phyloP scores from a whole-genome alignment of 2,888 invertebrate genomes.

The Plagiodera versicolora region DNA sequence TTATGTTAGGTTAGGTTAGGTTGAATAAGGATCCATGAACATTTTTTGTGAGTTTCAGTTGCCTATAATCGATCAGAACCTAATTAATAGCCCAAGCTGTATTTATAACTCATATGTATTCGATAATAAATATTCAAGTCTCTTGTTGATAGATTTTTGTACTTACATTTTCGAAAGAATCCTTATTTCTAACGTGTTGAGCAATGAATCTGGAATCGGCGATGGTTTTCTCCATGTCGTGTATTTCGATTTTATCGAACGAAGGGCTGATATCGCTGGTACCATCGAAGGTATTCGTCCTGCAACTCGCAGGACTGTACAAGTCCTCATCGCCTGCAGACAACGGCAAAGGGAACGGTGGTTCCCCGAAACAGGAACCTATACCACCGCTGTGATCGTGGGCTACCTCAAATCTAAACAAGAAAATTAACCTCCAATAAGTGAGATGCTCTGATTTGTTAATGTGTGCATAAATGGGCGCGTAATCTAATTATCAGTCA shows the following conservation, averaged over 20 bases:
- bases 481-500: too few relatives aligned
- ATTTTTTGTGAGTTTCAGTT: too few relatives aligned
- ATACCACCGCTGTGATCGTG: conserved; percentile 60
- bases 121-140: background rate
- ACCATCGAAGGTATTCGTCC: conserved; percentile 58
- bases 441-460: too few relatives aligned
- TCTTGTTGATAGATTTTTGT: too few relatives aligned
- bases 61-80: too few relatives aligned
- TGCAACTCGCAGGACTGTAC: conserved; percentile 68
- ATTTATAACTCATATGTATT: too few relatives aligned
- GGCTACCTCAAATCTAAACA: conserved; percentile 63
- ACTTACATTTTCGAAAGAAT: conserved; percentile 92
- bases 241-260: conserved; percentile 77
- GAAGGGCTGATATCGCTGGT: conserved; percentile 72
- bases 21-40: too few relatives aligned
- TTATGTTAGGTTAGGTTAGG: too few relatives aligned
- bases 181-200: conserved; percentile 93
- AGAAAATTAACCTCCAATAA: background rate
- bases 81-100: too few relatives aligned
- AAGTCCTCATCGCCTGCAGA: conserved; percentile 83
- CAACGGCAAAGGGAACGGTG: conserved; percentile 68
- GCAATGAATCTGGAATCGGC: conserved; percentile 93
- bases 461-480: too few relatives aligned
- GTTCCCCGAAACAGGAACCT: conserved; percentile 66
- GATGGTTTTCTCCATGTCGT: conserved; percentile 89